Percentiles rank a stretch among this genome's conserved stretches.
Conservation (phyloP, 92 coral and sea anemone species). For the Parazoanthus swiftii region DNA sequence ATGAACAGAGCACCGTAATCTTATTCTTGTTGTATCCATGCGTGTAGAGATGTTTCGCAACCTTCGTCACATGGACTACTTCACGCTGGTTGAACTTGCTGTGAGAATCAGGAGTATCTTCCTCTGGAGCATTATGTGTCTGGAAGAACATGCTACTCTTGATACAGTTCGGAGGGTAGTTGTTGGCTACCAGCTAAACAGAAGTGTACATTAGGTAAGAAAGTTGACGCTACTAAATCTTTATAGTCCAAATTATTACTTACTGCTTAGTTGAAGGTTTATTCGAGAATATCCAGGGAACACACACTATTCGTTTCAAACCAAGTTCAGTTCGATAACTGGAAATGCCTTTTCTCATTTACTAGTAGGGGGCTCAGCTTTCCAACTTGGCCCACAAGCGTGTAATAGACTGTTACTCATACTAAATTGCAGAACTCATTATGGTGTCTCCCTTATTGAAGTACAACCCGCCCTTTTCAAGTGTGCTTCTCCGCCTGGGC, state of each 20-base stretch:
- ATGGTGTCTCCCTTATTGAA: not conserved
- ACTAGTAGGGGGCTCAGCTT: too few relatives aligned
- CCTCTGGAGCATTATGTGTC: conserved; percentile 56
- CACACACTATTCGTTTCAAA: too few relatives aligned
- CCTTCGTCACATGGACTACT: conserved; percentile 52
- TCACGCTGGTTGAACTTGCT: conserved; percentile 63
- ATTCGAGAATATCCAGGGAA: too few relatives aligned
- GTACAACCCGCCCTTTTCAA: not conserved
- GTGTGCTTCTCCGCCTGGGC: not conserved
- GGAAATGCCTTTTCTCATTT: too few relatives aligned
- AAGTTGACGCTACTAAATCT: too few relatives aligned
- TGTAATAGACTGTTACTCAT: too few relatives aligned
- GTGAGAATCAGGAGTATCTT: conserved; percentile 40
- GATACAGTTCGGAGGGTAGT: conserved; percentile 23
- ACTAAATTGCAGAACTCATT: not conserved
- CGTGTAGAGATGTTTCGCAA: conserved; percentile 45
- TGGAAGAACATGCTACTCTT: conserved; percentile 61
- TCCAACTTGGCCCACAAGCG: too few relatives aligned
- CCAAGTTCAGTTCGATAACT: too few relatives aligned
- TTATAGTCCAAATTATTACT: too few relatives aligned
- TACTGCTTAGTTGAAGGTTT: too few relatives aligned
- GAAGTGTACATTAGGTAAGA: not conserved
- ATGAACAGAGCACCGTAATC: conserved; percentile 83
- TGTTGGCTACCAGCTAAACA: conserved; percentile 48
- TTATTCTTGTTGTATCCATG: conserved; percentile 40